These are phyloP conservation scores for Aurelia coerulea DNA, from an alignment of 30 jellyfish, hydroid and myxozoan genomes.

Conservation along the genomic window DNA sequence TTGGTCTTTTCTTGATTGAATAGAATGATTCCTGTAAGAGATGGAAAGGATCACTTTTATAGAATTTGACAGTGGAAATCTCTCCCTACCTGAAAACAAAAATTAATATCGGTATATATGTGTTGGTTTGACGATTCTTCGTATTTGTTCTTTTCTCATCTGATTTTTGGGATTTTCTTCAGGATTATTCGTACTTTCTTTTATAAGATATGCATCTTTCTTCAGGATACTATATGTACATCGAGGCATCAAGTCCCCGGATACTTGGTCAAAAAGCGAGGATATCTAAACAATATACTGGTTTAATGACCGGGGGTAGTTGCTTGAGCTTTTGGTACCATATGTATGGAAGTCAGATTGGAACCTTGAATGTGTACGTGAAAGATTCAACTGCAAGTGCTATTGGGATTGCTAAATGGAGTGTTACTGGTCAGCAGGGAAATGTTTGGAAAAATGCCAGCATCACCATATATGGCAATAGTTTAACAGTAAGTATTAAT, in stretches of 20 bases:
- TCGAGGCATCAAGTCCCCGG: constrained; percentile 77
- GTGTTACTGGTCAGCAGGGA: constrained; percentile 78
- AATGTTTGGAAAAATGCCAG: constrained; percentile 69
- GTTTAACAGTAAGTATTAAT: constrained; percentile 4
- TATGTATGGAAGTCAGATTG: constrained; percentile 66
- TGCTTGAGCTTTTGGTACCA: constrained; percentile 84
- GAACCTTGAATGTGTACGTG: constrained; percentile 53
- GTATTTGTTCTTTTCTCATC: too few species aligned
- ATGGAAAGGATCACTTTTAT: too few species aligned
- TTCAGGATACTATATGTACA: constrained; percentile 75
- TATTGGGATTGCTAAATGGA: constrained; percentile 47
- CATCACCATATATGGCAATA: constrained; percentile 10
- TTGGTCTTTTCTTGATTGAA: too few species aligned
- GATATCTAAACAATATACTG: constrained; percentile 39
- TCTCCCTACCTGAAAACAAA: too few species aligned
- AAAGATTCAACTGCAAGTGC: background rate
- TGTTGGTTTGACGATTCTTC: too few species aligned
- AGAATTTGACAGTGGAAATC: too few species aligned
- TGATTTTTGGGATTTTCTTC: too few species aligned
- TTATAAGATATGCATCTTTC: background rate
- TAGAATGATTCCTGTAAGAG: too few species aligned
- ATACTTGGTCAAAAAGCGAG: constrained; percentile 39
- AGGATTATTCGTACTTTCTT: background rate
- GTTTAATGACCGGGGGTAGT: constrained; percentile 66
- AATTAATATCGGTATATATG: too few species aligned